phyloP scores from a whole-genome alignment of 2,113 vertebrate species.

The Xerus inauris region DNA sequence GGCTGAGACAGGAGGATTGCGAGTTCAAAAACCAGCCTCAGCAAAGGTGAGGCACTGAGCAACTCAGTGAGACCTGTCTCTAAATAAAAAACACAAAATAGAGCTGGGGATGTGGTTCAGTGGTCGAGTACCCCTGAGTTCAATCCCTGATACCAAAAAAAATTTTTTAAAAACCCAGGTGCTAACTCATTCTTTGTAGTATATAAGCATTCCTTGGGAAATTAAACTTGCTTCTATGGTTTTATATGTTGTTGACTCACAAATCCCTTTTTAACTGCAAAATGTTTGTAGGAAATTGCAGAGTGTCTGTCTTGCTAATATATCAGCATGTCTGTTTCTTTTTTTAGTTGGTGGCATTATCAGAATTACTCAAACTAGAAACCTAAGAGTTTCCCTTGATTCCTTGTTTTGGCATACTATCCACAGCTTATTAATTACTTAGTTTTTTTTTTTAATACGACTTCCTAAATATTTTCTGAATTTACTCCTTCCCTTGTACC shows the following conservation, averaged over 20 bases:
- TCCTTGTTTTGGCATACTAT: neutral
- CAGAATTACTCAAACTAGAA: conserved; percentile 32
- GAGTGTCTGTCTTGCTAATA: neutral
- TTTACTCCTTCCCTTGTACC: neutral
- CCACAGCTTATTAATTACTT: neutral
- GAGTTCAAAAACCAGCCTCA: too few species aligned
- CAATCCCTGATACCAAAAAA: too few species aligned
- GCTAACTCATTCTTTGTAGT: neutral
- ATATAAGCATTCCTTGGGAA: neutral
- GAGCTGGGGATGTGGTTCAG: too few species aligned
- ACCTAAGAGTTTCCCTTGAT: neutral
- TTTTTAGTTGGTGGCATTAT: neutral
- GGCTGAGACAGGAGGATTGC: too few species aligned
- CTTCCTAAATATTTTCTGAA: neutral
- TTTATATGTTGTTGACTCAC: conserved; percentile 25
- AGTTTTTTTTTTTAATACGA: neutral
- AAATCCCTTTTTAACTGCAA: neutral
- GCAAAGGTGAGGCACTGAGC: too few species aligned
- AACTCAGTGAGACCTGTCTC: too few species aligned
- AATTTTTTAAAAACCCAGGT: neutral
- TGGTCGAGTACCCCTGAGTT: too few species aligned
- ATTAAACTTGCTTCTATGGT: neutral
- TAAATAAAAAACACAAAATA: too few species aligned
- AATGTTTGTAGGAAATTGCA: neutral
- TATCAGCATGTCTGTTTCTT: neutral